Conservation (phyloP, 2,113 vertebrate species). For the Brachypteracias leptosomus region DNA sequence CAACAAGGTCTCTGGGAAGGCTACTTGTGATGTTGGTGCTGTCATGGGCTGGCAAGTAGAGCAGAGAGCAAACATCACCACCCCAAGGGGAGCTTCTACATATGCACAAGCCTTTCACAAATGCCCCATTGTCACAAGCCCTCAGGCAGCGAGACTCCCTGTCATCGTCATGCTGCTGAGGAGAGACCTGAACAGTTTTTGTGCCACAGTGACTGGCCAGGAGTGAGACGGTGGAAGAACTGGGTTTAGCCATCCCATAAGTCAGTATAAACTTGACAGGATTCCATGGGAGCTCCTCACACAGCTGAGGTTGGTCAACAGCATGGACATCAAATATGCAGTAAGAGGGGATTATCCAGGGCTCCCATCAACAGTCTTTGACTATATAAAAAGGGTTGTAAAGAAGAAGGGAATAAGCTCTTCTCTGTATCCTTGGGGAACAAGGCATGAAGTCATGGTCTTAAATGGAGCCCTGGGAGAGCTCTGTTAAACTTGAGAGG, state of each 20-base stretch:
- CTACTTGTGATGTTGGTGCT: not conserved
- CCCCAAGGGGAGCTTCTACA: not conserved
- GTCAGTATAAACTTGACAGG: not conserved
- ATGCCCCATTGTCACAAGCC: not conserved
- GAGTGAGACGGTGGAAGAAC: not conserved
- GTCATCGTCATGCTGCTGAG: not conserved
- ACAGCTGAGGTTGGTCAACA: not conserved
- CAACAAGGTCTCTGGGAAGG: not conserved
- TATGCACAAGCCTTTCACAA: not conserved
- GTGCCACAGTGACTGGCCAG: not conserved
- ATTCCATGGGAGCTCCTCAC: not conserved
- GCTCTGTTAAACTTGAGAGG: not conserved
- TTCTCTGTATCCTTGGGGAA: not conserved
- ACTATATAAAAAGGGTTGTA: not conserved
- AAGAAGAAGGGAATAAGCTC: not conserved
- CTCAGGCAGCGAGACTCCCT: not conserved
- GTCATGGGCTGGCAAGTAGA: not conserved
- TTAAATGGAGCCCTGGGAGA: not conserved
- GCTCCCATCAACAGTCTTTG: not conserved
- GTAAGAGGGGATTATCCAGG: not conserved
- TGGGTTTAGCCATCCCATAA: not conserved
- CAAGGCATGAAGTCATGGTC: conserved; percentile 1
- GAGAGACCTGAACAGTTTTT: not conserved
- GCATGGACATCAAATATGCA: not conserved
- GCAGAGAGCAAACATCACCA: not conserved